A percentile compares a stretch with the other conserved stretches of the same genome.
Conservation (phyloP, 2,888 invertebrate species). For the Caenorhabditis sp. region DNA sequence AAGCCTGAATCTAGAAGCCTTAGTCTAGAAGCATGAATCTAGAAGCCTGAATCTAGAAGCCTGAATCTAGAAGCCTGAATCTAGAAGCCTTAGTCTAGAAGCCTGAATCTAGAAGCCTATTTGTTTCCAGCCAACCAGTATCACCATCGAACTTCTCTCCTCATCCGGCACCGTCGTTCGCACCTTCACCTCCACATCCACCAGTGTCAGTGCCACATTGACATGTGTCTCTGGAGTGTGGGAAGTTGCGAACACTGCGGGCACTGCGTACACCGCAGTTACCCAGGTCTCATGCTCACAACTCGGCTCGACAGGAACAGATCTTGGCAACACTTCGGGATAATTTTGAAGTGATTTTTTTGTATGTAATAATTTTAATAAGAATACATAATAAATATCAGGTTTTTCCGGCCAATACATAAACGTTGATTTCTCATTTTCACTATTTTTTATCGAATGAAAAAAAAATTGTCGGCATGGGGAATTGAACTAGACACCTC, state of each 20-base stretch:
- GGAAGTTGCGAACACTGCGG: conserved; percentile 12
- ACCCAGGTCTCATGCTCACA: conserved; percentile 35
- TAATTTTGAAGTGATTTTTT: conserved; percentile 8
- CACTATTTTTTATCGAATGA: too few relatives aligned
- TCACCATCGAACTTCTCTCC: conserved; percentile 27
- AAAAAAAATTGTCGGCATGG: background rate
- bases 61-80: too few relatives aligned
- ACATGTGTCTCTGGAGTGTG: conserved; percentile 26
- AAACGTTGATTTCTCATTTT: too few relatives aligned
- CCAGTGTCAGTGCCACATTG: conserved; percentile 12
- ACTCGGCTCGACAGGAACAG: conserved; percentile 29
- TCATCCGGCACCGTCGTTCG: conserved; percentile 16
- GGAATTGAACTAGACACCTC: too few relatives aligned
- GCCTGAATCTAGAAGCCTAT: too few relatives aligned
- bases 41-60: too few relatives aligned
- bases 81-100: too few relatives aligned
- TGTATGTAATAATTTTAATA: background rate
- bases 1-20: too few relatives aligned
- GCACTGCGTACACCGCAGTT: conserved; percentile 7
- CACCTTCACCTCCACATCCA: conserved; percentile 7
- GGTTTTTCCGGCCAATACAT: too few relatives aligned
- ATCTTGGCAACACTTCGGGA: conserved; percentile 23
- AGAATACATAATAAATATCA: conserved; percentile 1
- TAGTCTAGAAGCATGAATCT: too few relatives aligned
- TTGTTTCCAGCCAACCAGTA: conserved; percentile 20